These are phyloP conservation scores for Lepidochrysops patricia DNA, from an alignment of 2,888 invertebrate genomes.

Conservation along the genomic window DNA sequence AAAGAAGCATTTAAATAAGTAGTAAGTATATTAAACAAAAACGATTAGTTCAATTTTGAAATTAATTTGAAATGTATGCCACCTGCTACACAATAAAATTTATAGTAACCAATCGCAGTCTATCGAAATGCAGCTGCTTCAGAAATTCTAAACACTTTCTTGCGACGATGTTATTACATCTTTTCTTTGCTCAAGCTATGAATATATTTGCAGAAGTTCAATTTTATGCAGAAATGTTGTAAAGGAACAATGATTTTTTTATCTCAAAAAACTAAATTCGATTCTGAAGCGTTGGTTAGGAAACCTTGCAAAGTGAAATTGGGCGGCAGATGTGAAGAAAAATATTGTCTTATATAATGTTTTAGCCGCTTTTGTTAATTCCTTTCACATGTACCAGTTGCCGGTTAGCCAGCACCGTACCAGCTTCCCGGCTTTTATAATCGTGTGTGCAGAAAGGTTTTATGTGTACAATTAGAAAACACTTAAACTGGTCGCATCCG, in stretches of 20 bases:
- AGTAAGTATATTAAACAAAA: too few species aligned
- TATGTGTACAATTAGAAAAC: too few species aligned
- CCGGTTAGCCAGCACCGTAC: too few species aligned
- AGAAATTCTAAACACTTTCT: constrained; percentile 1
- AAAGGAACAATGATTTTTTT: background rate
- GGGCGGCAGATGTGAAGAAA: background rate
- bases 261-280: background rate
- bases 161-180: background rate
- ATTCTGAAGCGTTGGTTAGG: background rate
- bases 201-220: background rate
- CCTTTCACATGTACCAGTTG: too few species aligned
- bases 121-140: background rate
- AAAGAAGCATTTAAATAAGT: too few species aligned
- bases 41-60: too few species aligned
- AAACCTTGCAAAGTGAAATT: background rate
- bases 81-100: too few species aligned
- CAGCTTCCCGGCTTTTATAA: too few species aligned
- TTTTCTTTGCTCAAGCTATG: constrained; percentile 1
- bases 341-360: background rate
- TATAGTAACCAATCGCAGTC: background rate
- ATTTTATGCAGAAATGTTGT: background rate
- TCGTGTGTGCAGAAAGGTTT: too few species aligned
- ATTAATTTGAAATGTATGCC: too few species aligned
- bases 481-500: too few species aligned
- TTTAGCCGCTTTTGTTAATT: background rate